Evolutionary conservation across 2,888 invertebrate genomes (phyloP).

Genomic region (Hyposoter dolosus): DNA sequence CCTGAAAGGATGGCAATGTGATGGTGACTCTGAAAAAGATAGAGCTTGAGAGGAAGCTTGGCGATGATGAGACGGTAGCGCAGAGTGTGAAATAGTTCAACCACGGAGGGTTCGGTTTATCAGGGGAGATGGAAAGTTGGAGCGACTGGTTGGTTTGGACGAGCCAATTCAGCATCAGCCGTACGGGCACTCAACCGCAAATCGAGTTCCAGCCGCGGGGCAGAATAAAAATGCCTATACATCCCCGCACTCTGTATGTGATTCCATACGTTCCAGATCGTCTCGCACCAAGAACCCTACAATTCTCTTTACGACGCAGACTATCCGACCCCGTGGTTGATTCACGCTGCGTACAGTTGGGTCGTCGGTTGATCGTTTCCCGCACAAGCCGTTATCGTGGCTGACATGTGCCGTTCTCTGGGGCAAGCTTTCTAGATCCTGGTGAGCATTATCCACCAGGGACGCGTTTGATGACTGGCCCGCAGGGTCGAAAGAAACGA

Average conservation of each 20-base stretch:
- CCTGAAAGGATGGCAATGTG: conserved; percentile 38
- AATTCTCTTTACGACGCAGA: conserved; percentile 36
- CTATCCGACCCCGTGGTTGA: conserved; percentile 45
- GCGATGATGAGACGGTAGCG: conserved; percentile 57
- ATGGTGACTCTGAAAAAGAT: conserved; percentile 45
- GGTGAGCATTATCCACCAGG: conserved; percentile 79
- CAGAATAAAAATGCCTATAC: conserved; percentile 80
- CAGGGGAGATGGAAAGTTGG: conserved; percentile 62
- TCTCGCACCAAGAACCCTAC: conserved; percentile 34
- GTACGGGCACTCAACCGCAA: conserved; percentile 82
- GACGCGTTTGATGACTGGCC: conserved; percentile 74
- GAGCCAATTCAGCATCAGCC: conserved; percentile 82
- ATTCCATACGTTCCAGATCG: conserved; percentile 41
- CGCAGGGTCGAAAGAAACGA: conserved; percentile 56
- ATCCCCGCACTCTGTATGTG: conserved; percentile 9
- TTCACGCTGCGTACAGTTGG: conserved; percentile 45
- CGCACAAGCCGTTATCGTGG: not conserved
- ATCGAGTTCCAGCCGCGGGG: conserved; percentile 81
- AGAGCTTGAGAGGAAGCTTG: conserved; percentile 49
- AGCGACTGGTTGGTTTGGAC: conserved; percentile 75
- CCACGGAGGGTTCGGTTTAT: conserved; percentile 27
- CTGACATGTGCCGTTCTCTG: conserved; percentile 33
- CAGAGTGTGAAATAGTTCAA: conserved; percentile 52
- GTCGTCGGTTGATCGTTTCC: conserved; percentile 17
- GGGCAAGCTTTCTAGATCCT: conserved; percentile 18